Base-by-base conservation (phyloP, 2,113 vertebrate species). In the Catharus fuscescens region DNA sequence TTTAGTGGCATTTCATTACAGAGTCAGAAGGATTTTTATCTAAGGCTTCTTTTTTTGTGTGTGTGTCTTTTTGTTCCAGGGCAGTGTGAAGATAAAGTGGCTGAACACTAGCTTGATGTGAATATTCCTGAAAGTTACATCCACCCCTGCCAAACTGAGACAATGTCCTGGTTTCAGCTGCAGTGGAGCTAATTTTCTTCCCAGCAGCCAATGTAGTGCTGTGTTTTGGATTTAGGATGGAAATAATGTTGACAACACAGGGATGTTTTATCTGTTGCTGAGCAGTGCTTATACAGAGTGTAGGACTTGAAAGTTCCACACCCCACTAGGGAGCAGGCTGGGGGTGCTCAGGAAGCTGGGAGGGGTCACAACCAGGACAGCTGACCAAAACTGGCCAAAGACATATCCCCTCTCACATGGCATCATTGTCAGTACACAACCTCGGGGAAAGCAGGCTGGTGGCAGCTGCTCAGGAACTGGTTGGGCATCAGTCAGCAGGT, bases 1-100 rank as follows among this genome's bases (percentile, higher is more conserved):
- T 95, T 86, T 93, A 78, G 77, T 72, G 82, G 38, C 59, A 80
- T 96, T 96, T 89, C 50, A 48, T 92, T 93, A 81, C 45, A 60
- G 67, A 95, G 8, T 90, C 73, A 86, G 84, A 93, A 96, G 61
- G 42, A 74, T 44, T 59, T 44, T 56, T 59, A 8, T 74, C 56
- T 3, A 19, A 76, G 80, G 26, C 32, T 2, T 50, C 61, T 67
- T 79, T 44, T 52, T 28, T 52, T 47, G 6, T 47, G 6, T 54
- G 31, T 84, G 29, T 15, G 16, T 84, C 14, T 72, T 85, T 78
- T 10, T 50, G 9, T 87, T 85, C 26, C 28, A 81, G 25, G 81
- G 9, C 81, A 3, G 5, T 14, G 17, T 57, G 59, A 80, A 94
- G 62, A 44, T n/a, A 36, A 57, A 79, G 7, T 32, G 57, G 23